phyloP scores from a whole-genome alignment of 2,113 vertebrate genomes.

The Phylloscopus trochiloides region DNA sequence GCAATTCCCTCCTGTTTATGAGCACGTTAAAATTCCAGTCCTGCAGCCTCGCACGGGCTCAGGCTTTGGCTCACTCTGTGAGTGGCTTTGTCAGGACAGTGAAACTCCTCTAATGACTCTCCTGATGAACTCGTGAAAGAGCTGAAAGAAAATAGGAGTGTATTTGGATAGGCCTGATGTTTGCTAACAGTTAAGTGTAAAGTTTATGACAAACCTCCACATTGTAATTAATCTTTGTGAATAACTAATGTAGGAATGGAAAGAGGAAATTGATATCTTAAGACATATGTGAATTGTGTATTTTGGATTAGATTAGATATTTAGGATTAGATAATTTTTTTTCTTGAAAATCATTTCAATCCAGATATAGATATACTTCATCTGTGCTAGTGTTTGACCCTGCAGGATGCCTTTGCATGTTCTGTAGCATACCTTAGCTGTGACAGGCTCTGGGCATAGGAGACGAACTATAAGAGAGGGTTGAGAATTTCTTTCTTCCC shows the following conservation, averaged over 20 bases:
- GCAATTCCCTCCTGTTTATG: background rate
- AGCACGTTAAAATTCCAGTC: background rate
- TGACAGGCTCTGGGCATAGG: background rate
- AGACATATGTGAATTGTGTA: background rate
- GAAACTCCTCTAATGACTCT: background rate
- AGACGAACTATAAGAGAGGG: background rate
- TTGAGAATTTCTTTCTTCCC: background rate
- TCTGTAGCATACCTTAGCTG: background rate
- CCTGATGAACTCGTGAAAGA: background rate
- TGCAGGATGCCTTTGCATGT: background rate
- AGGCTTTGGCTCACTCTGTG: accelerated
- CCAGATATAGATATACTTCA: background rate
- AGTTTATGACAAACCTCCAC: background rate
- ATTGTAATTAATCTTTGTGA: background rate
- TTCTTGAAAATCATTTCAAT: background rate
- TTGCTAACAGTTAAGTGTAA: background rate
- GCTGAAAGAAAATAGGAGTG: background rate
- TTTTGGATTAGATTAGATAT: background rate
- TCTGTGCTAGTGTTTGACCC: background rate
- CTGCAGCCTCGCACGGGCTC: accelerated
- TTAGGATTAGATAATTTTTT: background rate
- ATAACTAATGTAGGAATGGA: background rate
- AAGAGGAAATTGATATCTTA: background rate
- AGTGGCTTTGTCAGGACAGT: background rate
- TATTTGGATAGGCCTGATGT: background rate